These are phyloP conservation scores for Eurytoma californica DNA, from an alignment of 2,888 invertebrate genomes.

Conservation along the genomic window DNA sequence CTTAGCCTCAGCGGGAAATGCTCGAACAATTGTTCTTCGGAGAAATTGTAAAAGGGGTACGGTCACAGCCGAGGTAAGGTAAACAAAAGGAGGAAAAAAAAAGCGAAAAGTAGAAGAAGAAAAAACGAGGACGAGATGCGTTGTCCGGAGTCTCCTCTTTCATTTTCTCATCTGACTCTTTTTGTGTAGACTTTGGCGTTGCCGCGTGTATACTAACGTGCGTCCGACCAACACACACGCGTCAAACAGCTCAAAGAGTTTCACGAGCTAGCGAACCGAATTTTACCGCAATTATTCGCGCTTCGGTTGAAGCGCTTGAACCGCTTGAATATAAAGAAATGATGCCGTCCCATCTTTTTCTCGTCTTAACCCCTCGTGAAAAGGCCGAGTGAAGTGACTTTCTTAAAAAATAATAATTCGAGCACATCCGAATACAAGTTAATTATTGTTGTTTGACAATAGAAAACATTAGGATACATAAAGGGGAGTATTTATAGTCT, in stretches of 20 bases:
- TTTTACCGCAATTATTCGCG: constrained; percentile 49
- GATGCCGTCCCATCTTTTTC: constrained; percentile 2
- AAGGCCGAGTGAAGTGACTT: not conserved
- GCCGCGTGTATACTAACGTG: constrained; percentile 12
- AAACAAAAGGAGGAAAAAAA: not conserved
- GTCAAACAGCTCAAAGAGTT: constrained; percentile 49
- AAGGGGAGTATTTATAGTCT: no score
- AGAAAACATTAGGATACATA: no score
- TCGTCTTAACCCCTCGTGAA: not conserved
- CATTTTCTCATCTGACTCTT: not conserved
- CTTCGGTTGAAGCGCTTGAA: constrained; percentile 33
- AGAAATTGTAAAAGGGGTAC: constrained; percentile 24
- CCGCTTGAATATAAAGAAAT: constrained; percentile 32
- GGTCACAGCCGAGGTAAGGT: not conserved
- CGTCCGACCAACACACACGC: constrained; percentile 1
- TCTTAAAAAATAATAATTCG: not conserved
- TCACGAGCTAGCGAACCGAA: constrained; percentile 56
- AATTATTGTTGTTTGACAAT: no score
- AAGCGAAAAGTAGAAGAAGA: not conserved
- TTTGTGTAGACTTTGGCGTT: constrained; percentile 12
- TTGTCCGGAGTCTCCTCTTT: not conserved
- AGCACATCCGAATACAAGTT: not conserved
- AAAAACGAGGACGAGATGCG: not conserved
- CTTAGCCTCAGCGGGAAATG: not conserved
- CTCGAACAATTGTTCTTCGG: not conserved